A percentile compares a stretch with the other conserved stretches of the same genome.
Evolutionary conservation across 1,140 invertebrate species (phyloP).

Genomic region (Bombus vancouverensis): DNA sequence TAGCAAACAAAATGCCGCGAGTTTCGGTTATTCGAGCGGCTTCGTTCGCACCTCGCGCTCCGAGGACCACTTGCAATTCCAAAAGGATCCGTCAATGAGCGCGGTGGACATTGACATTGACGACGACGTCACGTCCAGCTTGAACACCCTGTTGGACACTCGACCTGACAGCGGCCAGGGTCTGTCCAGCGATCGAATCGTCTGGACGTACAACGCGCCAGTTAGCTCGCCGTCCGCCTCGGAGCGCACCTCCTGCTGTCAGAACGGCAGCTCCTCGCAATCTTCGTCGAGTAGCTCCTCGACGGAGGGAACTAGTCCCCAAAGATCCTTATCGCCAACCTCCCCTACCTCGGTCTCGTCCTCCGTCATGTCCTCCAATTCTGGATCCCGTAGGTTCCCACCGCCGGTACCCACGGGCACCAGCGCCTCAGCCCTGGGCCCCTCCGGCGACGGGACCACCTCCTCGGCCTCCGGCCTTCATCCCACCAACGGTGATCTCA

Average conservation of each 20-base stretch:
- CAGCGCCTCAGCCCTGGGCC: conserved; percentile 58
- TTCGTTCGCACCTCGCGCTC: conserved; percentile 91
- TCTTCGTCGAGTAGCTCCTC: conserved; percentile 85
- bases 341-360: conserved; percentile 93
- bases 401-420: conserved; percentile 55
- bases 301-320: conserved; percentile 86
- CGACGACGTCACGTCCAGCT: conserved; percentile 95
- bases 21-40: conserved; percentile 78
- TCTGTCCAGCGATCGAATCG: conserved; percentile 86
- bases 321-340: conserved; percentile 87
- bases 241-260: conserved; percentile 80
- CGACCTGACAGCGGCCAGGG: conserved; percentile 86
- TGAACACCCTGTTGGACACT: conserved; percentile 94
- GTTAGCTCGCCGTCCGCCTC: conserved; percentile 82
- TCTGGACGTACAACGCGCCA: conserved; percentile 96
- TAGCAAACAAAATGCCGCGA: conserved; percentile 58
- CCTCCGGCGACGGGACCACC: conserved; percentile 69
- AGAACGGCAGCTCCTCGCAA: conserved; percentile 82
- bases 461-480: conserved; percentile 70
- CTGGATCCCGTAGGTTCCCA: conserved; percentile 82
- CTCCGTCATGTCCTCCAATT: conserved; percentile 91
- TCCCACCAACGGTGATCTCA: conserved; percentile 85
- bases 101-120: conserved; percentile 95
- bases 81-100: conserved; percentile 89
- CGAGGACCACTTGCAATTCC: conserved; percentile 92